Base-by-base conservation (phyloP, 1,140 invertebrate species). In the Lerema accius region DNA sequence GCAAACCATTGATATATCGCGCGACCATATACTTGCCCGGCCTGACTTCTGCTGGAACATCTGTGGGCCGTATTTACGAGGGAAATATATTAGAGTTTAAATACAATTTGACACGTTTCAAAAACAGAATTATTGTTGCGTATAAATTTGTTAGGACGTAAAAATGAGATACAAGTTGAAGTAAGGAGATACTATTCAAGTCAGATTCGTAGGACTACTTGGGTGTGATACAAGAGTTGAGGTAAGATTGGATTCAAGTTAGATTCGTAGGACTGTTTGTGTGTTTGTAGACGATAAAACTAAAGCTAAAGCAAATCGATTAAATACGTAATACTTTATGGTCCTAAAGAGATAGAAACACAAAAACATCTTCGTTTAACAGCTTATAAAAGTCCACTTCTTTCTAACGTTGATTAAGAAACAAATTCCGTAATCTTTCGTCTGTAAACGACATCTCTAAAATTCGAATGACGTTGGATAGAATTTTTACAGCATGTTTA, bases 401-500 rank as follows among this genome's bases (percentile, higher is more conserved):
- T 3, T 3, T 3, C 19, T 9, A 51, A 51, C 14, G 10, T 51
- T 17, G 49, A 51, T 51, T 51, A 39, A 39, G 15, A 37, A 35
- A 35, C 16, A 40, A 53, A 53, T 40, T 53, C 35, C 32, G 40
- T 53, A 35, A 51, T 19, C 13, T 40, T 40, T 23, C 6, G 39
- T 6, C 15, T n/a, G 16, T n/a, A 15, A 53, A 23, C 32, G 40
- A 63, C 40, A 62, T 17, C 48, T 16, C 46, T 53, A 48, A 67
- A 59, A 42, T 59, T 1, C 23, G 13, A 59, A 50, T 48, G 6
- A 28, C 26, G 11, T 53, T 62, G 28, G 23, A 63, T 65, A 16
- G 42, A 43, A 23, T 59, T 32, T 63, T 59, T 59, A 67, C 40
- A 59, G 49, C 60, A 53, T 62, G 46, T 67, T 60, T 56, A 55